Evolutionary conservation across 2,113 vertebrate species (phyloP), one percentile per base, ranked within the genome.

Genomic region (Elephas maximus): DNA sequence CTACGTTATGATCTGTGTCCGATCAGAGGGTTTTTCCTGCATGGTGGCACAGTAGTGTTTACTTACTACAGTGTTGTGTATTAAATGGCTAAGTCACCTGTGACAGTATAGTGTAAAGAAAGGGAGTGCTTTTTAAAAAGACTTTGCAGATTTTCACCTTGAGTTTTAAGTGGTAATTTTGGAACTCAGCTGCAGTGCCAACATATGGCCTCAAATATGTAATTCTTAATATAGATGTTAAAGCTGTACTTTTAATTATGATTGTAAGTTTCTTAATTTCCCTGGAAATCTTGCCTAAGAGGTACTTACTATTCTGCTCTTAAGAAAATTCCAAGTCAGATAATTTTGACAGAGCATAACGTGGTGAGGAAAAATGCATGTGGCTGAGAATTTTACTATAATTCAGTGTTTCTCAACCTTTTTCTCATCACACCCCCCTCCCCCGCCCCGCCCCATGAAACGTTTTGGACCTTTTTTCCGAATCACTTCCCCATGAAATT

Each of bases 1-100:
- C 86, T 95, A 94, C 95, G 76, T 93, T 91, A 95, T 96, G 92
- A 96, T 97, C 92, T 93, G 91, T 95, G 84, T 92, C 33, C 78
- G 95, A 96, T 96, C 91, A 74, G 74, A 81, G 37, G 11, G 45
- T 96, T 91, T 90, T 87, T 92, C 24, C 78, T 89, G 91, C 84
- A 85, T 97, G 48, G 90, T 87, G 57, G 89, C 91, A 95, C 88
- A 93, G 53, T 83, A 96, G 90, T 97, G 44, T 87, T 97, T 88
- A 96, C 69, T 91, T 86, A 96, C 23, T 88, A 73, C 45, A 89
- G 0, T 90, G 30, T 90, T 92, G 79, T 0, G 10, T 48, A 93
- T 65, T 94, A 91, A 84, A 60, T 89, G 77, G 62, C 2, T 90
- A 92, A 81, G 21, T 92, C 62, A 93, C 69, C 91, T 97, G n/a